Percentiles rank a stretch among this genome's conserved stretches.
These are phyloP conservation scores for Cataglyphis albicans DNA, from an alignment of 2,888 invertebrate genomes.

Conservation along the genomic window DNA sequence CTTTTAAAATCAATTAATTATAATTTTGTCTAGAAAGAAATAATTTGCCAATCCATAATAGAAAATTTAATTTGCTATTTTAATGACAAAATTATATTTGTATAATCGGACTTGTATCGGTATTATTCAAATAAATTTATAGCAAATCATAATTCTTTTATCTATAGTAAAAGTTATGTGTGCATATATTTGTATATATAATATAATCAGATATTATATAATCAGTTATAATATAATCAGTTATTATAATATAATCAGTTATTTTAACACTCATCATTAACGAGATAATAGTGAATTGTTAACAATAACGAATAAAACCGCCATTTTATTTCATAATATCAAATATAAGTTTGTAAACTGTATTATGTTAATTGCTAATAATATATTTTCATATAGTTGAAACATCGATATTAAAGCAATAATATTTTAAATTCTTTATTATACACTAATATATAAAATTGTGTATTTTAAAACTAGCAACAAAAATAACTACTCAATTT, in stretches of 20 bases:
- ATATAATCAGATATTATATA: not conserved
- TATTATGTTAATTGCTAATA: constrained; percentile 3
- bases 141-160: not conserved
- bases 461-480: not conserved
- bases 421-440: not conserved
- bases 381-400: not conserved
- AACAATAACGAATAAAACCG: not conserved
- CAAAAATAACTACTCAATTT: not conserved
- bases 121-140: not conserved
- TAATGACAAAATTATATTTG: not conserved
- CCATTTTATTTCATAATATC: not conserved
- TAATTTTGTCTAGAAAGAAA: not conserved
- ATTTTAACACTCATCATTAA: not conserved
- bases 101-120: no score
- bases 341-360: not conserved
- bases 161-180: not conserved
- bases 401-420: not conserved
- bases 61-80: not conserved
- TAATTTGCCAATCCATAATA: not conserved
- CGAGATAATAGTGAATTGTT: not conserved
- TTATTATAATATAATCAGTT: not conserved
- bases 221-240: not conserved
- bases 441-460: not conserved
- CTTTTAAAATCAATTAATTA: not conserved
- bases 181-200: not conserved